Base-by-base conservation (phyloP, 2,888 invertebrate genomes). In the Ormyrus pomaceus region DNA sequence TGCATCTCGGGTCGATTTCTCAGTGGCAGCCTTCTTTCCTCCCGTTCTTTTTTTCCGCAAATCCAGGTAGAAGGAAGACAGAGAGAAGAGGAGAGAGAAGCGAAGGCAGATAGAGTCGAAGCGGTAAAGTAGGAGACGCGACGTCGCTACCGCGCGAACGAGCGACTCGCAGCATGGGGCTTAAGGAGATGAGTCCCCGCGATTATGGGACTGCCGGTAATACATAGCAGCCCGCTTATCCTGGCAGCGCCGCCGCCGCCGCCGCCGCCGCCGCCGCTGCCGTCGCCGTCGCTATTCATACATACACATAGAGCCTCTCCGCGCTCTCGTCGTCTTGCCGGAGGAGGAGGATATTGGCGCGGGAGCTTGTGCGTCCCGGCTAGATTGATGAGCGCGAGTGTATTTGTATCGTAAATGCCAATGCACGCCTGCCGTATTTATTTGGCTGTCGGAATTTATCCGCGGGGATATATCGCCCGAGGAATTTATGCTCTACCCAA, bases 121-220 rank as follows among this genome's bases (percentile, higher is more conserved):
- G 77, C 69, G 77, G 66, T 56, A 62, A 66, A 69, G 72, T 59
- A 73, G 62, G 48, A 71, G 71, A 71, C 51, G 59, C 45, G 70
- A n/a, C 51, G 34, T 83, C 82, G 81, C 82, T 79, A 79, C 77
- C 65, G 78, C 75, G 75, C 62, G 68, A 73, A 66, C 72, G 78
- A 68, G 75, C 56, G 65, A 65, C 62, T 75, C 65, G 55, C 76
- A 80, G 80, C 82, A 82, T 83, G 84, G 84, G 85, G 87, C 85
- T 87, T 84, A 84, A 84, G 84, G 83, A 87, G 88, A 89, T 88
- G 88, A 87, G 85, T 83, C 85, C 76, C 83, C 83, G 82, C 86
- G 87, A 89, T 87, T 88, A 87, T 81, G 77, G 81, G 82, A 83
- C 84, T 84, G 81, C 80, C 80, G 76, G 82, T 82, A 82, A 78